phyloP scores from a whole-genome alignment of 2,797 vertebrate species.

The Spatula clypeata region DNA sequence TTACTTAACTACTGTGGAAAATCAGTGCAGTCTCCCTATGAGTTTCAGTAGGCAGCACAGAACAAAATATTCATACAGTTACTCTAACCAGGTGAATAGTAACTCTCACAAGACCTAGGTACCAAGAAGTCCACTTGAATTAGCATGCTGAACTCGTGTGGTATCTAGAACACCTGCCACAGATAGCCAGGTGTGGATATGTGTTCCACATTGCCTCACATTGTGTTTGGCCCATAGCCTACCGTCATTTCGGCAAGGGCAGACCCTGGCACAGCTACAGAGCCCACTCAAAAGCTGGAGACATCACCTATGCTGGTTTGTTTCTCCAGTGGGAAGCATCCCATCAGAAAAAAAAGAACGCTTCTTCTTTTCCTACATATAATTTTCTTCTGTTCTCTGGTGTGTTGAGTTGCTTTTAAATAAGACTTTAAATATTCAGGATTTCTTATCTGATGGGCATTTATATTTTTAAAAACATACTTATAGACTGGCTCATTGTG shows the following conservation, averaged over 20 bases:
- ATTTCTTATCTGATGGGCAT: not conserved
- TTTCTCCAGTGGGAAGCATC: constrained; percentile 1
- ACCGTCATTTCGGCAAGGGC: not conserved
- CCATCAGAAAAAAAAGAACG: constrained; percentile 4
- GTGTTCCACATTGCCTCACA: not conserved
- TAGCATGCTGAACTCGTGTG: not conserved
- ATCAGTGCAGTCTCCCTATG: not conserved
- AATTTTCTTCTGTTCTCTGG: not conserved
- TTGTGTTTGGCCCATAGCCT: not conserved
- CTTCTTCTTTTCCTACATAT: not conserved
- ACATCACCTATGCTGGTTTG: not conserved
- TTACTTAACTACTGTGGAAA: not conserved
- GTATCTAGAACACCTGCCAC: not conserved
- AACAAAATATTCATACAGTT: not conserved
- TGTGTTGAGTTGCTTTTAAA: not conserved
- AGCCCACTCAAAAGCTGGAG: not conserved
- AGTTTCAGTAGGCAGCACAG: not conserved
- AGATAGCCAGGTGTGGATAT: not conserved
- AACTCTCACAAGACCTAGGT: not conserved
- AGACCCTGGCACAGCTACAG: constrained; percentile 9
- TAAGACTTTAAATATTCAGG: not conserved
- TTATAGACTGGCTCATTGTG: not conserved
- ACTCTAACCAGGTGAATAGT: not conserved
- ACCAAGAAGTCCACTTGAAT: not conserved
- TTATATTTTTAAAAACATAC: not conserved